A percentile compares a stretch with the other conserved stretches of the same genome.
These are phyloP conservation scores for Nannoperca australis DNA, from an alignment of 2,797 vertebrate species.

Conservation along the genomic window DNA sequence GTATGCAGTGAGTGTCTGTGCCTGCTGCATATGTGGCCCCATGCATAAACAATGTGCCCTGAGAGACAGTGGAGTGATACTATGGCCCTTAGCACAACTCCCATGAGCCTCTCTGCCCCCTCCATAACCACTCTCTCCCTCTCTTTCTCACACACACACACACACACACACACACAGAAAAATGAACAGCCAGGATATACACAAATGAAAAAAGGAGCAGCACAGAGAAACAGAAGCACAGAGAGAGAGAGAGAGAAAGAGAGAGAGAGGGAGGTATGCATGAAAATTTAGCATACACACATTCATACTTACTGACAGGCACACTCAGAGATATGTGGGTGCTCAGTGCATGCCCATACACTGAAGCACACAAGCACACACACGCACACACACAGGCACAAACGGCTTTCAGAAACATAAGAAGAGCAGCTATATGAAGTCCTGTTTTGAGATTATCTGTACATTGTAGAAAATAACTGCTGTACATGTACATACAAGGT, in stretches of 20 bases:
- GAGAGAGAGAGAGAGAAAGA: not conserved
- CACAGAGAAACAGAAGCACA: slow-evolving; percentile 38
- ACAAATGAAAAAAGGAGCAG: slow-evolving; percentile 51
- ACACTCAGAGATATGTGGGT: slow-evolving; percentile 19
- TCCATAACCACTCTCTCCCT: slow-evolving; percentile 62
- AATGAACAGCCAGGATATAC: slow-evolving; percentile 50
- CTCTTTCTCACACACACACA: slow-evolving; percentile 8
- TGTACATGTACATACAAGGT: slow-evolving; percentile 8
- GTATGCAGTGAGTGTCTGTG: slow-evolving; percentile 73
- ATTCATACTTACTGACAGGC: slow-evolving; percentile 13
- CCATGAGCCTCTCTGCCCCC: slow-evolving; percentile 79
- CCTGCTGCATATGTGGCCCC: slow-evolving; percentile 80
- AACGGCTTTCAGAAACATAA: slow-evolving; percentile 10
- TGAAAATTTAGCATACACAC: slow-evolving; percentile 44
- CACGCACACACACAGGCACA: slow-evolving; percentile 2
- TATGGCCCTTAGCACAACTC: slow-evolving; percentile 82
- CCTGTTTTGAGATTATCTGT: slow-evolving; percentile 32
- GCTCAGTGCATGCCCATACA: slow-evolving; percentile 21
- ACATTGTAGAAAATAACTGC: slow-evolving; percentile 26
- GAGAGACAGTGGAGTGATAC: slow-evolving; percentile 82
- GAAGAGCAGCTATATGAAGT: slow-evolving; percentile 21
- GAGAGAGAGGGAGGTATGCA: slow-evolving; percentile 14
- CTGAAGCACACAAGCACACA: slow-evolving; percentile 1
- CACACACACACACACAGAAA: slow-evolving; percentile 38
- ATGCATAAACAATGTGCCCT: slow-evolving; percentile 86